phyloP scores from a whole-genome alignment of 2,888 invertebrate species.

The Hydroisotoma schaefferi region DNA sequence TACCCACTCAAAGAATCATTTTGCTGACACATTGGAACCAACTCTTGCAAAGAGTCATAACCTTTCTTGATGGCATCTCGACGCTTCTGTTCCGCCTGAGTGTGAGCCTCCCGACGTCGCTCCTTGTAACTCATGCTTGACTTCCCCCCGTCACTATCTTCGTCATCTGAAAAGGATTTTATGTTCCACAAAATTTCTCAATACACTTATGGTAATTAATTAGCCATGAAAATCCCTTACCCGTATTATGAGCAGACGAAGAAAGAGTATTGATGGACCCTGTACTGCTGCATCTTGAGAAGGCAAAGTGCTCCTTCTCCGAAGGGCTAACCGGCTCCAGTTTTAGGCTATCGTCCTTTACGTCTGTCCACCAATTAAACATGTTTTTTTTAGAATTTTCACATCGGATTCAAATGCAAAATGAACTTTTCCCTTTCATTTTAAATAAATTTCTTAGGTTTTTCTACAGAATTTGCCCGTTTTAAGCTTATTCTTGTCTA shows the following conservation, averaged over 20 bases:
- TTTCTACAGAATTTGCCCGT: too few species aligned
- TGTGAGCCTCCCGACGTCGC: conserved; percentile 88
- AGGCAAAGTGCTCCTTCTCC: conserved; percentile 58
- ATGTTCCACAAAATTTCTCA: neutral
- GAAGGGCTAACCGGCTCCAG: conserved; percentile 61
- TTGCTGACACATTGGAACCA: conserved; percentile 91
- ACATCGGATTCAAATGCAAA: too few species aligned
- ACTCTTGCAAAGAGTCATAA: conserved; percentile 85
- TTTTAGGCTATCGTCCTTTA: conserved; percentile 51
- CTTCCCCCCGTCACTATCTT: conserved; percentile 59
- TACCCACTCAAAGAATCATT: conserved; percentile 80
- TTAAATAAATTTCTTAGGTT: too few species aligned
- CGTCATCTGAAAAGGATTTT: conserved; percentile 60
- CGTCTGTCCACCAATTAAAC: conserved; percentile 18
- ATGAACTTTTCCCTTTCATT: too few species aligned
- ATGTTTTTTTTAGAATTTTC: conserved; percentile 1
- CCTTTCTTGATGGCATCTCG: conserved; percentile 96
- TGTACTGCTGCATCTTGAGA: conserved; percentile 71
- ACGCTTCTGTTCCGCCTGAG: conserved; percentile 93
- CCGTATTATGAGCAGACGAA: conserved; percentile 76
- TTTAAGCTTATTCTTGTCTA: too few species aligned
- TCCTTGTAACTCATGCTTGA: conserved; percentile 84
- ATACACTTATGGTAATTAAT: neutral
- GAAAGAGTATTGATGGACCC: conserved; percentile 74
- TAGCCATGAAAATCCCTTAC: conserved; percentile 53